phyloP scores from a whole-genome alignment of 2,113 vertebrate genomes.

The Hemibagrus wyckioides region DNA sequence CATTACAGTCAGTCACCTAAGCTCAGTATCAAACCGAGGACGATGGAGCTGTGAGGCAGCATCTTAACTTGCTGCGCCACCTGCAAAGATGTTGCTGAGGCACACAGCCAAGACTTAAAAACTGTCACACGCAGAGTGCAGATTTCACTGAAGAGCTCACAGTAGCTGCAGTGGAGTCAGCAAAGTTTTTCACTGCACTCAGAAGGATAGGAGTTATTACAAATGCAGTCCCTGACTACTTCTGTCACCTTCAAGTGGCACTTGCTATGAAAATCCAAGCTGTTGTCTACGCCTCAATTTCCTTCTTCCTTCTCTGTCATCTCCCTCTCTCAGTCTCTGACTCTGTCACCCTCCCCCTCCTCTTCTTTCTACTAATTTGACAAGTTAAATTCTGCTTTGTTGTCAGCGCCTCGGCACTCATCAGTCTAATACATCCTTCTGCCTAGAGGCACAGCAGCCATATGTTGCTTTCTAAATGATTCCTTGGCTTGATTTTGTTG shows the following conservation, averaged over 20 bases:
- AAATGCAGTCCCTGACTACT: slow-evolving; percentile 17
- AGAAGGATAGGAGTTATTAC: background rate
- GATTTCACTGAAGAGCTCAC: background rate
- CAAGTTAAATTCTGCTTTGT: slow-evolving; percentile 50
- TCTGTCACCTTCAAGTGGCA: slow-evolving; percentile 40
- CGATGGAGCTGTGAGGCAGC: background rate
- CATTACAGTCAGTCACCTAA: no score
- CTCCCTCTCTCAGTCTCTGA: slow-evolving; percentile 71
- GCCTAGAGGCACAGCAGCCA: slow-evolving; percentile 42
- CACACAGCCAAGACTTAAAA: no score
- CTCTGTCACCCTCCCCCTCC: slow-evolving; percentile 64
- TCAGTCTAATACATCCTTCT: slow-evolving; percentile 46
- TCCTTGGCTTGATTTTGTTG: slow-evolving; percentile 30
- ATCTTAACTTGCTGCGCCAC: background rate
- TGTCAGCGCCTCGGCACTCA: slow-evolving; percentile 39
- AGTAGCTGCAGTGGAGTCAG: background rate
- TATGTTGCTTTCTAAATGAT: slow-evolving; percentile 46
- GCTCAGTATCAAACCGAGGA: background rate
- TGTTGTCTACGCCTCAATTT: slow-evolving; percentile 36
- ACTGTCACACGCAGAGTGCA: background rate
- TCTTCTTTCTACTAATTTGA: slow-evolving; percentile 51
- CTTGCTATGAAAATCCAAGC: slow-evolving; percentile 48
- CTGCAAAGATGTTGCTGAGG: background rate
- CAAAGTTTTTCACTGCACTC: background rate
- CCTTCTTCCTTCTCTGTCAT: slow-evolving; percentile 33